phyloP scores from a whole-genome alignment of 2,113 vertebrate species.

The Camarhynchus parvulus region DNA sequence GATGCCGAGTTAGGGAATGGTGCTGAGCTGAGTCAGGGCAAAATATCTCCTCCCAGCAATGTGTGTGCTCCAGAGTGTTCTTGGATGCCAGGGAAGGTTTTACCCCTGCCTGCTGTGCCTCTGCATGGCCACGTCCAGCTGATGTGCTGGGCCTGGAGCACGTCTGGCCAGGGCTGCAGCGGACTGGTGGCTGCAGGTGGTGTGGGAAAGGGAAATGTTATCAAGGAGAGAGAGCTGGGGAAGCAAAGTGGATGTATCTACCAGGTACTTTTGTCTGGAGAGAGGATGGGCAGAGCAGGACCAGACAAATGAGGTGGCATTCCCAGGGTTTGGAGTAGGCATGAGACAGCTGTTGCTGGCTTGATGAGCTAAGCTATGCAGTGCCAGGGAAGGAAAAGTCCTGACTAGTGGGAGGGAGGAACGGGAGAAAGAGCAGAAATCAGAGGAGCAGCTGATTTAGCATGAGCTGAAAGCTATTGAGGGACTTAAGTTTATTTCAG shows the following conservation, averaged over 20 bases:
- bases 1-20: neutral
- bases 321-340: neutral
- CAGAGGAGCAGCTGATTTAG: neutral
- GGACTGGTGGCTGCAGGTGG: neutral
- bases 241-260: neutral
- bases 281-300: neutral
- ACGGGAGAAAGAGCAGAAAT: neutral
- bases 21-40: neutral
- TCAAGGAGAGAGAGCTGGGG: neutral
- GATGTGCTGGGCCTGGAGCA: neutral
- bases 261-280: neutral
- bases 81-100: neutral
- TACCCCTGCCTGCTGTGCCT: neutral
- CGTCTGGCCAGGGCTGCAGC: neutral
- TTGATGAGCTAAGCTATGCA: neutral
- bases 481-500: neutral
- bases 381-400: neutral
- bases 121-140: accelerated
- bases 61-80: neutral
- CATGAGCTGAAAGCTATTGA: neutral
- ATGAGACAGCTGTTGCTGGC: neutral
- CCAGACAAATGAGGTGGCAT: neutral
- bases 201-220: neutral
- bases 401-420: neutral
- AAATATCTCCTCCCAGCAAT: neutral